Evolutionary conservation across 2,113 vertebrate species (phyloP).

Genomic region (Azemiops feae): DNA sequence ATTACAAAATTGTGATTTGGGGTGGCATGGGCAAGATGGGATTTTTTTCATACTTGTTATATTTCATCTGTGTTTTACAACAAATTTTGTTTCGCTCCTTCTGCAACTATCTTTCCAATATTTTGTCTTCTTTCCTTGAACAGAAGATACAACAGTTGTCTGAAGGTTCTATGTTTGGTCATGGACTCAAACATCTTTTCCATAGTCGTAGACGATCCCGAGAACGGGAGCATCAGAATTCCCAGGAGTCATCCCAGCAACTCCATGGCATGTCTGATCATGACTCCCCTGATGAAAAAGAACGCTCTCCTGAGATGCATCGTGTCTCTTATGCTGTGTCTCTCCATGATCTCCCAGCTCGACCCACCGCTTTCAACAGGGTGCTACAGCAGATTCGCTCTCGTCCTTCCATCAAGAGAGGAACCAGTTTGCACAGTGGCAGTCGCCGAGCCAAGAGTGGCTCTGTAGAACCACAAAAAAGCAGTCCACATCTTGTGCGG

Average conservation of each 20-base stretch:
- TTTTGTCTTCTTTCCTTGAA: slow-evolving; percentile 9
- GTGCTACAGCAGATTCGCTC: slow-evolving; percentile 85
- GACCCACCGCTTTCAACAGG: slow-evolving; percentile 83
- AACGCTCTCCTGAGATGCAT: slow-evolving; percentile 83
- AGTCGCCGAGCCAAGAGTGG: slow-evolving; percentile 72
- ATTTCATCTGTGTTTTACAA: not conserved
- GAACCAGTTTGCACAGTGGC: slow-evolving; percentile 75
- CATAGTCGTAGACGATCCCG: slow-evolving; percentile 80
- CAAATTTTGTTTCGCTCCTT: not conserved
- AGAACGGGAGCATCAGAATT: slow-evolving; percentile 72
- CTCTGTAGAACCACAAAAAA: slow-evolving; percentile 72
- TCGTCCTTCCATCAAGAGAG: slow-evolving; percentile 79
- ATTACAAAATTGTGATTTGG: not conserved
- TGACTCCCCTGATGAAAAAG: slow-evolving; percentile 82
- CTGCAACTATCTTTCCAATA: not conserved
- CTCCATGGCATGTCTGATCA: slow-evolving; percentile 72
- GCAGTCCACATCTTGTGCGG: slow-evolving; percentile 76
- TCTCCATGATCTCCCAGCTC: slow-evolving; percentile 77
- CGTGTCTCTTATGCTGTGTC: slow-evolving; percentile 82
- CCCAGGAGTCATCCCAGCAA: slow-evolving; percentile 64
- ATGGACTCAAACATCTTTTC: slow-evolving; percentile 84
- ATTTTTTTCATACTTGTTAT: not conserved
- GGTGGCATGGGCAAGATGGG: not conserved
- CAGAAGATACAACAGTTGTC: slow-evolving; percentile 85
- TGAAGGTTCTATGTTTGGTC: slow-evolving; percentile 84